These are phyloP conservation scores for Dorcus parallelipipedus DNA, from an alignment of 2,888 invertebrate genomes.

Conservation along the genomic window DNA sequence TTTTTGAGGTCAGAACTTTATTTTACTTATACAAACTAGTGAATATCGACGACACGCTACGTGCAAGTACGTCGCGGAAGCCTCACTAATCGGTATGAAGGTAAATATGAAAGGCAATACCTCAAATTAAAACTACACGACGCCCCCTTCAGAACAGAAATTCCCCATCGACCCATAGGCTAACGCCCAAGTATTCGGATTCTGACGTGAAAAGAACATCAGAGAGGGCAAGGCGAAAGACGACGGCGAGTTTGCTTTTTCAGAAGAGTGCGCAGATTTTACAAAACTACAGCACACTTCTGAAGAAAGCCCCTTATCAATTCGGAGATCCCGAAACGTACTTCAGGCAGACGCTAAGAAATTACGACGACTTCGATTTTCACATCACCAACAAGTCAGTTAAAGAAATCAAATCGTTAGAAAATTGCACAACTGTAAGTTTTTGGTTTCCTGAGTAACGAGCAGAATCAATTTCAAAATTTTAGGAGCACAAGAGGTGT, in stretches of 20 bases:
- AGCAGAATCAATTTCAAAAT: neutral
- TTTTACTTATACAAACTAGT: neutral
- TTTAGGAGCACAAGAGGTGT: neutral
- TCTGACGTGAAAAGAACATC: conserved; percentile 14
- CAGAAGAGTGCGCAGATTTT: conserved; percentile 28
- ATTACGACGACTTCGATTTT: conserved; percentile 38
- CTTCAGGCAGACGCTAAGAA: conserved; percentile 41
- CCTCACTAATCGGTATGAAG: conserved; percentile 31
- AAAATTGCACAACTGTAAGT: conserved; percentile 11
- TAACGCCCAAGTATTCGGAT: conserved; percentile 16
- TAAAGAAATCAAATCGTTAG: conserved; percentile 8
- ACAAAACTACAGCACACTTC: conserved; percentile 25
- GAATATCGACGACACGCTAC: neutral
- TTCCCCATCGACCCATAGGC: conserved; percentile 13
- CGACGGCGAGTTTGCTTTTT: conserved; percentile 20
- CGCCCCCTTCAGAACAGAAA: conserved; percentile 23
- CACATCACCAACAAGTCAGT: conserved; percentile 4
- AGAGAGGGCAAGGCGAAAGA: conserved; percentile 6
- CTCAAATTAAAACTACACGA: conserved; percentile 15
- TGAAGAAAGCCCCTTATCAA: conserved; percentile 25
- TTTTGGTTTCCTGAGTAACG: too few species aligned
- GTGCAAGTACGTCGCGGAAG: neutral
- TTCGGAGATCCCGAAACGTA: conserved; percentile 41
- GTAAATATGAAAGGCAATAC: conserved; percentile 25
- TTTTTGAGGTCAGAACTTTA: neutral